Conservation (phyloP, 1,140 invertebrate species). For the silkworm (Bombyx mori) region DNA sequence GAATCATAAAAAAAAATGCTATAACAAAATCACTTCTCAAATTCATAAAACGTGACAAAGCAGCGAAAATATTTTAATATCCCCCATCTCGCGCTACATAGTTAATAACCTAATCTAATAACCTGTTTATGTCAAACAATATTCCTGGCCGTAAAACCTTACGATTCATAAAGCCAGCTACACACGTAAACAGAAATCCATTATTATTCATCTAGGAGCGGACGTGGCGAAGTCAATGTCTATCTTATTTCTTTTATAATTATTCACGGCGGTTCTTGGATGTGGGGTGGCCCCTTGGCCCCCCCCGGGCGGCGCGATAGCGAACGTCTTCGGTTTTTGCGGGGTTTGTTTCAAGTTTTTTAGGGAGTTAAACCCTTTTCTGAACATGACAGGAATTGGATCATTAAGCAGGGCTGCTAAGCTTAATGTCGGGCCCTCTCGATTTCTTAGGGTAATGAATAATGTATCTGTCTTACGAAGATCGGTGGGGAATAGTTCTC, state of each 20-base stretch:
- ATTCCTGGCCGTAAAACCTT: constrained; percentile 38
- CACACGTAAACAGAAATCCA: constrained; percentile 62
- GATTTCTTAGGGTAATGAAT: constrained; percentile 14
- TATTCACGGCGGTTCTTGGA: constrained; percentile 49
- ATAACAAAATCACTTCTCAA: not conserved
- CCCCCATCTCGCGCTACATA: constrained; percentile 1
- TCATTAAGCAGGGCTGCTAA: constrained; percentile 66
- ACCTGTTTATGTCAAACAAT: constrained; percentile 40
- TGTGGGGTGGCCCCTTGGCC: constrained; percentile 18
- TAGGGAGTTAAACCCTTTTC: constrained; percentile 67
- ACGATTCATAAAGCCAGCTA: constrained; percentile 43
- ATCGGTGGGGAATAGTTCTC: too few species aligned
- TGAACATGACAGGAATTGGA: constrained; percentile 70
- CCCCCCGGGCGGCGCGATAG: constrained; percentile 29
- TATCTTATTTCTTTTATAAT: constrained; percentile 71
- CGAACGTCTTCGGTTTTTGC: constrained; percentile 68
- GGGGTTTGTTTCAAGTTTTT: constrained; percentile 71
- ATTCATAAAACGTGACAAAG: not conserved
- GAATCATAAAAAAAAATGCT: not conserved
- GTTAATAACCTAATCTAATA: constrained; percentile 16
- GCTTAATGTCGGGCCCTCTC: constrained; percentile 49
- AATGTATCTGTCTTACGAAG: constrained; percentile 1
- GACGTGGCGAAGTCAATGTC: constrained; percentile 64
- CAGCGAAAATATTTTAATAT: constrained; percentile 3
- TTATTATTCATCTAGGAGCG: constrained; percentile 64